Conservation (phyloP, 2,113 vertebrate species). For the Gobio gobio region DNA sequence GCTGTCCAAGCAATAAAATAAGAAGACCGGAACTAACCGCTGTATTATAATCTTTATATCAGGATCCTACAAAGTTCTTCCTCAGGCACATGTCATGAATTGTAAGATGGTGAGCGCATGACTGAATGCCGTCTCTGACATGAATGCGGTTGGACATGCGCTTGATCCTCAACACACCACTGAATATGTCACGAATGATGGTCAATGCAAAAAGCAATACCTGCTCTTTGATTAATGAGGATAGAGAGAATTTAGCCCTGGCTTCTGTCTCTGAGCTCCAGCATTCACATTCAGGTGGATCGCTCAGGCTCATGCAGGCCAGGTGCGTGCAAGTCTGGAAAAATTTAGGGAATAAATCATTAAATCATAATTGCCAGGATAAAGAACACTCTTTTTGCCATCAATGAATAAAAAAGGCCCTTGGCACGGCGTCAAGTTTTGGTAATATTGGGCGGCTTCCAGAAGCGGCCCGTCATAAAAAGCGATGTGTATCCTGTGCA, state of each 20-base stretch:
- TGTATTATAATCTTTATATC: background rate
- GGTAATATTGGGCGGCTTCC: constrained; percentile 69
- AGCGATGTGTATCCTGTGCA: constrained; percentile 60
- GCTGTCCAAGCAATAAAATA: background rate
- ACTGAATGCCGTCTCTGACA: background rate
- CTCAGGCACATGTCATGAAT: background rate
- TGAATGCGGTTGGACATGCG: background rate
- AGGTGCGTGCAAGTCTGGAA: constrained; percentile 77
- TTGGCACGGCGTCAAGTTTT: constrained; percentile 63
- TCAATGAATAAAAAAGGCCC: constrained; percentile 65
- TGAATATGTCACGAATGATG: constrained; percentile 6
- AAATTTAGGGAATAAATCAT: constrained; percentile 74
- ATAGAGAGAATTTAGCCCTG: constrained; percentile 40
- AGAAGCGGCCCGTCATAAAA: constrained; percentile 66
- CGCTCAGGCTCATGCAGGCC: constrained; percentile 54
- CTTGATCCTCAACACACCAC: constrained; percentile 3
- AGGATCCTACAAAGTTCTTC: background rate
- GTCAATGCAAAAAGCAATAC: constrained; percentile 42
- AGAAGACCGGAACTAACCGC: background rate
- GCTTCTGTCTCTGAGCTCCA: constrained; percentile 34
- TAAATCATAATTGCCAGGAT: constrained; percentile 73
- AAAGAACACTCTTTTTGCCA: constrained; percentile 66
- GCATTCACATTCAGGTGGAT: constrained; percentile 45
- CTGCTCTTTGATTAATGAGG: constrained; percentile 54
- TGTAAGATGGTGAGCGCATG: background rate